Conservation (phyloP, 2,888 invertebrate genomes). For the Cryptocephalus moraei region DNA sequence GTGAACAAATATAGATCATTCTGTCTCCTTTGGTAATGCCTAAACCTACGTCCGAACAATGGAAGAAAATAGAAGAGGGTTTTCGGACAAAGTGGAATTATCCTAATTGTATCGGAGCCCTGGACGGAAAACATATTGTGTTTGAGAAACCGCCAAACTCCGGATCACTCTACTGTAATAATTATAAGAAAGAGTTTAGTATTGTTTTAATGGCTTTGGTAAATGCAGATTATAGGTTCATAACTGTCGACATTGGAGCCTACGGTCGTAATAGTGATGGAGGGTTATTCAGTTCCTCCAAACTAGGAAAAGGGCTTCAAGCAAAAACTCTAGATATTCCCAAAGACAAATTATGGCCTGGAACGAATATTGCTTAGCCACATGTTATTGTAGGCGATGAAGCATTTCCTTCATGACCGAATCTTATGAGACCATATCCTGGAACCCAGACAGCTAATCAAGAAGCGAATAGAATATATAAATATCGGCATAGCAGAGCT, state of each 20-base stretch:
- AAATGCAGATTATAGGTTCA: constrained; percentile 12
- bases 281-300: constrained; percentile 10
- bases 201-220: constrained; percentile 11
- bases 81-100: no score
- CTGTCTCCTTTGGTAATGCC: constrained; percentile 11
- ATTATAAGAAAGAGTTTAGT: no score
- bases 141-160: constrained; percentile 12
- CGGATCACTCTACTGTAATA: constrained; percentile 10
- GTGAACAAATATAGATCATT: constrained; percentile 9
- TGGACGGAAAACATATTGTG: no score
- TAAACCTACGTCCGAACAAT: constrained; percentile 8
- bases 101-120: no score
- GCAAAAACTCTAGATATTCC: constrained; percentile 7
- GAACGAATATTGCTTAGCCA: constrained; percentile 7
- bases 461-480: constrained; percentile 11
- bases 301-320: constrained; percentile 7
- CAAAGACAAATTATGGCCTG: constrained; percentile 5
- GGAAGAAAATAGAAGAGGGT: constrained; percentile 9
- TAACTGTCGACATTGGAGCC: constrained; percentile 12
- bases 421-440: constrained; percentile 13
- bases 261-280: constrained; percentile 12
- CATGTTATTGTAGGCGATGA: constrained; percentile 12
- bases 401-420: constrained; percentile 9
- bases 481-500: constrained; percentile 11
- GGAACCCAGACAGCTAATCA: constrained; percentile 9